Conservation (phyloP, 2,888 invertebrate species). For the Coecobrya sp. region DNA sequence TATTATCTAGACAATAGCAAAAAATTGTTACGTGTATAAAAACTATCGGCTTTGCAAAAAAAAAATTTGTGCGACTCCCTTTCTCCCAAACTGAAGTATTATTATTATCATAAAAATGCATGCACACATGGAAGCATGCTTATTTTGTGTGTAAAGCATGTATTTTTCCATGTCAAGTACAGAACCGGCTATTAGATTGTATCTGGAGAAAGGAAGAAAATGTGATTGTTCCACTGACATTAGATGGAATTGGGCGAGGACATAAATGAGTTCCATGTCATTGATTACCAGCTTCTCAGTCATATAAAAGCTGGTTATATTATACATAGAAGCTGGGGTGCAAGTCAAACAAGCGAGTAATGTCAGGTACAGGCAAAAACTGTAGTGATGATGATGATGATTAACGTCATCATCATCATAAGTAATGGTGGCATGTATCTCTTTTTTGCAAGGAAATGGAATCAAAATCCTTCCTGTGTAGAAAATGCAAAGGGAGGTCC, state of each 20-base stretch:
- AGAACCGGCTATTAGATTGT: background rate
- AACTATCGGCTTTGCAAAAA: background rate
- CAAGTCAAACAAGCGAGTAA: constrained; percentile 1
- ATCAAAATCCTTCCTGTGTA: no score
- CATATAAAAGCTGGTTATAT: no score
- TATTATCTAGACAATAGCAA: background rate
- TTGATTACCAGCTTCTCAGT: constrained; percentile 35
- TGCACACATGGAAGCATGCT: background rate
- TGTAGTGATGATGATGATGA: constrained; percentile 13
- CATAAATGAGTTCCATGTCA: constrained; percentile 44
- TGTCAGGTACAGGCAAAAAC: constrained; percentile 24
- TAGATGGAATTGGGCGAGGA: constrained; percentile 39
- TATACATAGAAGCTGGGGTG: background rate
- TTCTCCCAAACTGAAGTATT: background rate
- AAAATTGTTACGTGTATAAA: background rate
- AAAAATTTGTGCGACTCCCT: background rate
- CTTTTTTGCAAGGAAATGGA: background rate
- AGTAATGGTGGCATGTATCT: background rate
- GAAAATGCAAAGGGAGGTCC: no score
- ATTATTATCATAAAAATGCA: no score
- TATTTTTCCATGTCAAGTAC: constrained; percentile 38
- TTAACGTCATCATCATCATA: background rate
- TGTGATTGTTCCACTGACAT: constrained; percentile 43
- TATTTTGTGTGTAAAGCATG: background rate
- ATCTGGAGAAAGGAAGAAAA: constrained; percentile 18